These are phyloP conservation scores for Forbesichthys agassizii DNA, from an alignment of 2,113 vertebrate species.

Conservation along the genomic window DNA sequence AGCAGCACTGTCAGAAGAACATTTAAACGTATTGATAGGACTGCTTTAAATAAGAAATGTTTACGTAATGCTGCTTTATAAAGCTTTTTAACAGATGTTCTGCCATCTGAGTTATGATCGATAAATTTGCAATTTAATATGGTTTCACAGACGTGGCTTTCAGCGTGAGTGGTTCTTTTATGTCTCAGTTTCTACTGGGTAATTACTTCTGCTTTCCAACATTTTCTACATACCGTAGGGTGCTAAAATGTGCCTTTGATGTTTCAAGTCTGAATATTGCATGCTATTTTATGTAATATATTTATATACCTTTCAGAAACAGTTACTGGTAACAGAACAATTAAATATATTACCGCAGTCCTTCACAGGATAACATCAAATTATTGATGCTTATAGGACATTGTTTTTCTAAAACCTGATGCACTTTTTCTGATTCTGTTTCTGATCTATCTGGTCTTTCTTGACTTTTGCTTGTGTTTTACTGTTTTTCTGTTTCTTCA, in stretches of 20 bases:
- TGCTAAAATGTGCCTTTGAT: slow-evolving; percentile 27
- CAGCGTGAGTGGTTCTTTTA: slow-evolving; percentile 56
- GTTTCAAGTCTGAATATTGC: slow-evolving; percentile 43
- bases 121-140: slow-evolving; percentile 68
- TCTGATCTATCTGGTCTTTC: slow-evolving; percentile 19
- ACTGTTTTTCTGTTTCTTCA: slow-evolving; percentile 42
- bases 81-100: slow-evolving; percentile 76
- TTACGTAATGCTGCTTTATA: slow-evolving; percentile 47
- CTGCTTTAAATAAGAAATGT: no score
- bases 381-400: slow-evolving; percentile 16
- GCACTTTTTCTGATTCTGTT: slow-evolving; percentile 16
- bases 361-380: background rate
- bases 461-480: slow-evolving; percentile 30
- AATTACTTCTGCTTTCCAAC: slow-evolving; percentile 49
- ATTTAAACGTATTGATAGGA: slow-evolving; percentile 20
- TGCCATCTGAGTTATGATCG: slow-evolving; percentile 73
- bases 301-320: background rate
- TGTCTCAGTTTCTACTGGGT: slow-evolving; percentile 52
- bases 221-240: slow-evolving; percentile 37
- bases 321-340: background rate
- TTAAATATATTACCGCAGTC: background rate
- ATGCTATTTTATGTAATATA: slow-evolving; percentile 36
- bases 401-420: slow-evolving; percentile 38
- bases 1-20: slow-evolving; percentile 36
- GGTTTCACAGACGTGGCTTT: slow-evolving; percentile 56